Percentiles rank a stretch among this genome's conserved stretches.
Evolutionary conservation across 1,140 invertebrate genomes (phyloP).

Genomic region (Geopemphigus sp.): DNA sequence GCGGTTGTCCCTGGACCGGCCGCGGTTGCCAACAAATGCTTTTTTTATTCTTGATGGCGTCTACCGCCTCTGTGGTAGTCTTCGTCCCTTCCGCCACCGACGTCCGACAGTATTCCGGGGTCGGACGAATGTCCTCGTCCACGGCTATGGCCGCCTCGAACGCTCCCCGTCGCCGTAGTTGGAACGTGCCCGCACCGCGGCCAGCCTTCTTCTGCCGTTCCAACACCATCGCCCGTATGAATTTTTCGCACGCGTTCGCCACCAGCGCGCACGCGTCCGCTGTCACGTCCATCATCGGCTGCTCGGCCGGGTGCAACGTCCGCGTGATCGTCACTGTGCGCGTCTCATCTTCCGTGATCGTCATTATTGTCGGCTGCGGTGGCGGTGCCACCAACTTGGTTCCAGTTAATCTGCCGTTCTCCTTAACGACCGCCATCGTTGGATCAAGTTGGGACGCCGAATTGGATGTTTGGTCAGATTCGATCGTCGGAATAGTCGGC

Average conservation of each 20-base stretch:
- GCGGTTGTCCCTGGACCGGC: too few species aligned
- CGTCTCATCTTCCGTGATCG: not conserved
- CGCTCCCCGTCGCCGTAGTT: not conserved
- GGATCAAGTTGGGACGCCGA: too few species aligned
- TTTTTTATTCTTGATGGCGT: too few species aligned
- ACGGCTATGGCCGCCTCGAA: not conserved
- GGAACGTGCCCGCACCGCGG: not conserved
- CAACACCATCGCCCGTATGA: not conserved
- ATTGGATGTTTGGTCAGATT: too few species aligned
- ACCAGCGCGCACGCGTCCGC: not conserved
- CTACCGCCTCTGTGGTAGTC: too few species aligned
- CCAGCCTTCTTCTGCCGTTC: not conserved
- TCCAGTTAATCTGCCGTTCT: too few species aligned
- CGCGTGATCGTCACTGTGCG: not conserved
- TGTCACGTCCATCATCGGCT: not conserved
- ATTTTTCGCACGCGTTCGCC: not conserved
- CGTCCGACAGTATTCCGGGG: not conserved
- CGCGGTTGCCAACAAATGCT: too few species aligned
- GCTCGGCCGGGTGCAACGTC: not conserved
- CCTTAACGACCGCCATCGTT: too few species aligned
- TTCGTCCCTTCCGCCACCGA: not conserved
- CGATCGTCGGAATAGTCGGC: too few species aligned
- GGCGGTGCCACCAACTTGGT: too few species aligned
- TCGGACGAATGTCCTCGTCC: not conserved
- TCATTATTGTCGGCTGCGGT: not conserved